phyloP scores from a whole-genome alignment of 2,888 invertebrate species.

The Megaustenia siamemsis region DNA sequence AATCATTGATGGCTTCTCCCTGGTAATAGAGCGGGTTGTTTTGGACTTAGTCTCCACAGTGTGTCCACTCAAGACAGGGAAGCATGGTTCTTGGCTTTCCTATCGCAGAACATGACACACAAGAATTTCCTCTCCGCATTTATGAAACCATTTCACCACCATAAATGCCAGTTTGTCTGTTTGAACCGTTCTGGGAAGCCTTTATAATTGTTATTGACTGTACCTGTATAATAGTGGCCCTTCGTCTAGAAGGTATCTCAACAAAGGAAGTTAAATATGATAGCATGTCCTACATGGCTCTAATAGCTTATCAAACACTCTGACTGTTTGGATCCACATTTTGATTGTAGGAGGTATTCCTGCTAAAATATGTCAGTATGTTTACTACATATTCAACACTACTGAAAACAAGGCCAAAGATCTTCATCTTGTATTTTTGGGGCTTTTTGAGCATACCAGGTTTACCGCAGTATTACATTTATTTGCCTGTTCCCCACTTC shows the following conservation, averaged over 20 bases:
- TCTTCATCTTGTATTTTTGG: too few relatives aligned
- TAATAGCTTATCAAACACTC: neutral
- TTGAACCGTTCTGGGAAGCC: neutral
- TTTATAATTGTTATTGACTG: neutral
- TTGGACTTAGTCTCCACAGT: too few relatives aligned
- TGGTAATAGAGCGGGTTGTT: too few relatives aligned
- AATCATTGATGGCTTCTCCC: too few relatives aligned
- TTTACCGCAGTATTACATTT: too few relatives aligned
- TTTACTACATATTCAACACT: too few relatives aligned
- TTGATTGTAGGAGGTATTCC: neutral
- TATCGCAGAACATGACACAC: neutral
- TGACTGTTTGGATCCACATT: neutral
- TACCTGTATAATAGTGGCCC: neutral
- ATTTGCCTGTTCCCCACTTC: too few relatives aligned
- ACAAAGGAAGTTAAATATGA: too few relatives aligned
- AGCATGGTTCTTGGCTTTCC: neutral
- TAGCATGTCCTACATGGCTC: neutral
- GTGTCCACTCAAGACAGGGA: too few relatives aligned
- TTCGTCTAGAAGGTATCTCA: neutral
- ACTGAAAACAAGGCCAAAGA: too few relatives aligned
- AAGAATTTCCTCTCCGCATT: neutral
- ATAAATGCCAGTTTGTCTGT: neutral
- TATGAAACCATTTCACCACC: neutral
- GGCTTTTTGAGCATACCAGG: too few relatives aligned
- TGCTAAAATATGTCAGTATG: too few relatives aligned